These are phyloP conservation scores for Cyclophora albipunctata DNA, from an alignment of 2,888 invertebrate species.

Conservation along the genomic window DNA sequence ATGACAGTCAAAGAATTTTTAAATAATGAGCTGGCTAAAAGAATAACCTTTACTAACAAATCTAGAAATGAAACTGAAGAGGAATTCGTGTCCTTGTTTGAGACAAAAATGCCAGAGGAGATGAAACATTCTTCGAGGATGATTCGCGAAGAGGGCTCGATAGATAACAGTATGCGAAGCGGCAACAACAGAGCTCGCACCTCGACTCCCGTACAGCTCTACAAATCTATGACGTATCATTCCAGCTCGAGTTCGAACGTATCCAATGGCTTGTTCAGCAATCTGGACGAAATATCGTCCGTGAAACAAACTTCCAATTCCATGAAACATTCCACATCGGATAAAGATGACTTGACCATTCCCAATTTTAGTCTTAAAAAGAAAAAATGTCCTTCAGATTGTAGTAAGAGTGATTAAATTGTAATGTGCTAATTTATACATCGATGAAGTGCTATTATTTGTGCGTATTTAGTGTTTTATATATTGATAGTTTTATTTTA, in stretches of 20 bases:
- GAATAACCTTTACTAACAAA: slow-evolving; percentile 60
- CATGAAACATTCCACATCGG: slow-evolving; percentile 59
- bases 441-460: too few relatives aligned
- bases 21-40: slow-evolving; percentile 56
- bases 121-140: slow-evolving; percentile 38
- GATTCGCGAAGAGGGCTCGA: slow-evolving; percentile 34
- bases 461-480: slow-evolving; percentile 19
- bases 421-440: background rate
- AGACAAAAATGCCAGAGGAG: slow-evolving; percentile 63
- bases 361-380: slow-evolving; percentile 62
- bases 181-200: slow-evolving; percentile 63
- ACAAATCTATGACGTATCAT: slow-evolving; percentile 57
- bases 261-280: slow-evolving; percentile 67
- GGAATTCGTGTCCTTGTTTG: slow-evolving; percentile 58
- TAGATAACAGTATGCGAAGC: slow-evolving; percentile 40
- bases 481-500: slow-evolving; percentile 12
- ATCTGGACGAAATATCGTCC: slow-evolving; percentile 73
- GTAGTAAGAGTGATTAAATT: slow-evolving; percentile 55
- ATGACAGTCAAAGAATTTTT: slow-evolving; percentile 71
- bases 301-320: slow-evolving; percentile 68
- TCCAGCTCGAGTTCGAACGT: slow-evolving; percentile 67
- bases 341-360: slow-evolving; percentile 66
- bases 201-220: slow-evolving; percentile 74
- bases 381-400: slow-evolving; percentile 47
- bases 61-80: slow-evolving; percentile 44